Evolutionary conservation across 1,140 invertebrate genomes (phyloP).

Genomic region (Monochamus saltuarius): DNA sequence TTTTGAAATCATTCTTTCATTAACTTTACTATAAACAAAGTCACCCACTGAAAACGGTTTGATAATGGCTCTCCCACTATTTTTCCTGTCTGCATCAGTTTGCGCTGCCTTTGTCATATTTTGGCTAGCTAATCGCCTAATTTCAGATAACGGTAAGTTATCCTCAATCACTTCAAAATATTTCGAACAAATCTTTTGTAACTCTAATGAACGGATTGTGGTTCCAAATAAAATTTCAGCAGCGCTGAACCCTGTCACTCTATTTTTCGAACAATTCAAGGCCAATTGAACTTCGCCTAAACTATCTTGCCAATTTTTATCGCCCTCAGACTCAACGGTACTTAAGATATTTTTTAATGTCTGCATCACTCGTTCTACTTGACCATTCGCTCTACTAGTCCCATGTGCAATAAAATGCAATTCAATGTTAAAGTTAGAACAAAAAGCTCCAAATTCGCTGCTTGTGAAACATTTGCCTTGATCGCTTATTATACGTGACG

Average conservation of each 20-base stretch:
- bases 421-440: conserved; percentile 1
- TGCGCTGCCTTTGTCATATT: no score
- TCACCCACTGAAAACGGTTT: no score
- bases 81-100: no score
- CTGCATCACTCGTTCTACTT: conserved; percentile 14
- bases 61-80: no score
- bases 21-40: no score
- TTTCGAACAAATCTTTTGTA: no score
- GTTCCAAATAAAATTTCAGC: no score
- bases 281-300: conserved; percentile 11
- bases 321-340: not conserved
- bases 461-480: conserved; percentile 7
- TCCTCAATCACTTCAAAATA: no score
- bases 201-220: no score
- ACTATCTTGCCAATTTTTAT: conserved; percentile 7
- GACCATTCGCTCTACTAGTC: conserved; percentile 5
- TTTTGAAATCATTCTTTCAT: no score
- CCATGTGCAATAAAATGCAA: conserved; percentile 5
- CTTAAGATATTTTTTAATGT: conserved; percentile 9
- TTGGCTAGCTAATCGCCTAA: no score
- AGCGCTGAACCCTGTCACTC: not conserved
- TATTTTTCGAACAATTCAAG: conserved; percentile 8
- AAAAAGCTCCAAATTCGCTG: conserved; percentile 9
- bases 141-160: no score
- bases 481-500: conserved; percentile 9